These are phyloP conservation scores for Delia radicum DNA, from an alignment of 1,140 invertebrate genomes.

Conservation along the genomic window DNA sequence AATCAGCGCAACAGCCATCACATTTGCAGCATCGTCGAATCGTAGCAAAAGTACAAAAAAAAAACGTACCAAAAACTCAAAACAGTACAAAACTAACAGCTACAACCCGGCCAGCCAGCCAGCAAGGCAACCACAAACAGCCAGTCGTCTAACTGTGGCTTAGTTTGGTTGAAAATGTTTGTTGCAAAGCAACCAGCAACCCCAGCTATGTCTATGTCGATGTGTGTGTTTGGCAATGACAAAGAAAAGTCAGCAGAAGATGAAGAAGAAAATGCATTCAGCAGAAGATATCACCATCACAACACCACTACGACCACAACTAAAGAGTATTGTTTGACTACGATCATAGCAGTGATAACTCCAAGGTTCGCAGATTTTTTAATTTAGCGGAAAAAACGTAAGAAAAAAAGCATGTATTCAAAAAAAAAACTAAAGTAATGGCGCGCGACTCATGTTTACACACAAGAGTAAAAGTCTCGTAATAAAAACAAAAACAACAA, in stretches of 20 bases:
- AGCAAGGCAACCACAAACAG: neutral
- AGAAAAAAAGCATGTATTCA: constrained; percentile 9
- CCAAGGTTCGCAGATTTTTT: constrained; percentile 30
- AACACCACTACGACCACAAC: neutral
- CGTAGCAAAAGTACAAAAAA: neutral
- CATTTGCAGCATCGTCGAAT: constrained; percentile 20
- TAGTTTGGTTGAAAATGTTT: neutral
- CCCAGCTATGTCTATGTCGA: neutral
- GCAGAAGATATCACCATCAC: neutral
- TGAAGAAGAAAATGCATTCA: neutral
- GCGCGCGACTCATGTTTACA: constrained; percentile 55
- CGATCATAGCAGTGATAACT: constrained; percentile 27
- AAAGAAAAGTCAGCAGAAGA: constrained; percentile 31
- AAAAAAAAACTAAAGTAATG: constrained; percentile 40
- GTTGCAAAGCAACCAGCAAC: neutral
- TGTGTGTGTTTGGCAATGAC: constrained; percentile 32
- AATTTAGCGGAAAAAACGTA: constrained; percentile 14
- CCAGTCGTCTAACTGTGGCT: neutral
- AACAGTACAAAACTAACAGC: neutral
- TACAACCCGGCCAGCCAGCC: neutral
- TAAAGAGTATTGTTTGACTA: constrained; percentile 15
- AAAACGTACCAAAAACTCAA: neutral
- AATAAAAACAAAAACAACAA: constrained; percentile 25
- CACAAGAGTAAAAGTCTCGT: constrained; percentile 42
- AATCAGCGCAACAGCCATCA: constrained; percentile 37